Base-by-base conservation (phyloP, 1,140 invertebrate genomes). In the Pygmarrhopalites habei region DNA sequence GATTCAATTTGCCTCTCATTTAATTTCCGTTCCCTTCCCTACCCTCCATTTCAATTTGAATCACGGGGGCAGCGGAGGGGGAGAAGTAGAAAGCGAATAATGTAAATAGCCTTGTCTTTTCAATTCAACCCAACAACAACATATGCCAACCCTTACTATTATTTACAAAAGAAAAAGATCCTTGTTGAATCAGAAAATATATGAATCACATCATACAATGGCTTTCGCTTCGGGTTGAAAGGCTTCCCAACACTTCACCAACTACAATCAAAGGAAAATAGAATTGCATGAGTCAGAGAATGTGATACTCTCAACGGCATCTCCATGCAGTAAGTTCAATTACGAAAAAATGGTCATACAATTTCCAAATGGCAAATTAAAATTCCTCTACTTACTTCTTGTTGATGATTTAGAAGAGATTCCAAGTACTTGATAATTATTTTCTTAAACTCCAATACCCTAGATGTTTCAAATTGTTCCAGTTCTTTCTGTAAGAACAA, bases 221-320 rank as follows among this genome's bases (percentile, higher is more conserved):
- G 88, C 86, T 76, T 89, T 86, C 12, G 92, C 92, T 77, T 93
- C 91, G 1, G 93, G 93, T 61, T 95, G 78, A 78, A 96, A 96
- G 15, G 87, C 85, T 76, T 96, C 92, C 92, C 92, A 95, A 74
- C 91, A 91, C 75, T 92, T 91, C 58, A 95, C 89, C n/a, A 94
- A 80, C 89, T 92, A 75, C 23, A 75, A 80, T 60, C 59, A 74
- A 70, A 71, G 68, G 63, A 58, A 61, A 53, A 66, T 21, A 26
- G 23, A 49, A 21, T n/a, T 23, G 23, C n/a, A n/a, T n/a, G n/a
- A n/a, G n/a, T n/a, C n/a, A 49, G 23, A 23, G 7, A n/a, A 49
- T 49, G 12, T 41, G n/a, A 12, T 41, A n/a, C n/a, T n/a, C 12
- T 41, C 39, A 41, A 12, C 12, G 23, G 23, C 7, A 10, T 49